Evolutionary conservation across 2,888 invertebrate genomes (phyloP).

Genomic region (Dolichopus griseipennis): DNA sequence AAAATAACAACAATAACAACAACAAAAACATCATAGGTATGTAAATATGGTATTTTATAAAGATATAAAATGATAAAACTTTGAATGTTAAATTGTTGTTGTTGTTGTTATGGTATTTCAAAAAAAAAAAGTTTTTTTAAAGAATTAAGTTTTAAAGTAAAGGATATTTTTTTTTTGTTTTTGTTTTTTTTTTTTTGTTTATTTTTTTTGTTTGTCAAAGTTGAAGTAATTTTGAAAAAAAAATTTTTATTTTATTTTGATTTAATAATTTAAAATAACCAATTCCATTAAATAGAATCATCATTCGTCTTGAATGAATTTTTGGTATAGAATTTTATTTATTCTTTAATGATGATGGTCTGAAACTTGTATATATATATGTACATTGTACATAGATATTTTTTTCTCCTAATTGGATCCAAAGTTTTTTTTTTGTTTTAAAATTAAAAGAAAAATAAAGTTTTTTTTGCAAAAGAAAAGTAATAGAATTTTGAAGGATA

Average conservation of each 20-base stretch:
- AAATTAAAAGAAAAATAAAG: too few relatives aligned
- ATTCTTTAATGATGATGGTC: background rate
- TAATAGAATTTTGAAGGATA: too few relatives aligned
- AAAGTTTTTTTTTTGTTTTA: too few relatives aligned
- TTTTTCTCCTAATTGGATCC: background rate
- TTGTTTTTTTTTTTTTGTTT: background rate
- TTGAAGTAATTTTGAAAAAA: background rate
- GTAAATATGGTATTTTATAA: too few relatives aligned
- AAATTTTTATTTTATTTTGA: background rate
- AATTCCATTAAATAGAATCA: background rate
- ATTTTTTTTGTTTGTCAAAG: background rate
- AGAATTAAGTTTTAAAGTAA: slow-evolving; percentile 1
- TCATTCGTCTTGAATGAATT: background rate
- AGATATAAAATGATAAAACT: too few relatives aligned
- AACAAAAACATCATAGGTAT: too few relatives aligned
- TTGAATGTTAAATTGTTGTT: background rate
- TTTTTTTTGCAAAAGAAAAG: too few relatives aligned
- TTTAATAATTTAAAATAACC: background rate
- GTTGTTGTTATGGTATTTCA: background rate
- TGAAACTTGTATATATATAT: too few relatives aligned
- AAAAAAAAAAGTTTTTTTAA: background rate
- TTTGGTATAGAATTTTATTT: background rate
- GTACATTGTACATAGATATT: too few relatives aligned
- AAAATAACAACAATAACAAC: too few relatives aligned
- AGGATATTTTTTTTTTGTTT: background rate